Conservation (phyloP, 2,113 vertebrate genomes). For the Trogon surrucura region DNA sequence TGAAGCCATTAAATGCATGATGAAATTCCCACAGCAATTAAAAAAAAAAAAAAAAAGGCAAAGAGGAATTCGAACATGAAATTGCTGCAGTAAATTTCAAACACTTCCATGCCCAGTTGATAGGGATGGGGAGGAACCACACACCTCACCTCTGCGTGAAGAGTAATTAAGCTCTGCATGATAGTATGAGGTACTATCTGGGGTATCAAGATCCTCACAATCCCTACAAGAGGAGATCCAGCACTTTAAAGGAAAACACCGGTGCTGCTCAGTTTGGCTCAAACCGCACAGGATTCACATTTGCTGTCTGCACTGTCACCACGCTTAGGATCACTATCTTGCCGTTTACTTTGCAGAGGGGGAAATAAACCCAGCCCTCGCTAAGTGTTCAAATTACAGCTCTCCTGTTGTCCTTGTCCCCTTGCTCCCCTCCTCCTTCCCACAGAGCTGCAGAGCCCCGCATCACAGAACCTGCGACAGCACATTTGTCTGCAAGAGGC, state of each 20-base stretch:
- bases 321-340: background rate
- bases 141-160: background rate
- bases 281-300: background rate
- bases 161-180: background rate
- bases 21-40: background rate
- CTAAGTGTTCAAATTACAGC: background rate
- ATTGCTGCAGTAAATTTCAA: background rate
- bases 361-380: background rate
- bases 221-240: background rate
- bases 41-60: background rate
- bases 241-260: background rate
- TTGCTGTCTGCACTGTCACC: background rate
- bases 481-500: background rate
- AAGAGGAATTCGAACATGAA: background rate
- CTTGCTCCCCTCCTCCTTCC: background rate
- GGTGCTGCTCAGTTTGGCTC: background rate
- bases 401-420: background rate
- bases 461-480: background rate
- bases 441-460: background rate
- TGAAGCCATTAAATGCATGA: background rate
- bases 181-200: background rate
- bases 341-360: background rate
- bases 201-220: background rate
- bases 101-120: background rate
- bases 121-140: fast-evolving